Evolutionary conservation across 2,797 vertebrate genomes (phyloP), one percentile per base, ranked within the genome.

Genomic region (Epinephelus awoara): DNA sequence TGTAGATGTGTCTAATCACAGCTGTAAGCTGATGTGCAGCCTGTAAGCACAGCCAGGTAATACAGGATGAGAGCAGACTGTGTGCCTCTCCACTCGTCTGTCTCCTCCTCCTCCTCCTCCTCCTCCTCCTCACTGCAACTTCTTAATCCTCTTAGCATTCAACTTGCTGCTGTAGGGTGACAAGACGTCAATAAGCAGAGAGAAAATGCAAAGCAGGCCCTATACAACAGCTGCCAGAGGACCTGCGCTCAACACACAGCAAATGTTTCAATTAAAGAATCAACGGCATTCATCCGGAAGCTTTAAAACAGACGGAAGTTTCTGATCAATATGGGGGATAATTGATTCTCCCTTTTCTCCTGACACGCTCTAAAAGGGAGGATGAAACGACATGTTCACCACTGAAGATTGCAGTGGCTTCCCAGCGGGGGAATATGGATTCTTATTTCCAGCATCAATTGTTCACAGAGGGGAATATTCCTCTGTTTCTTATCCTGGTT

Each of bases 141-240:
- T 84, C 64, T 62, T 80, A 76, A 90, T 89, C 79, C 73, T 84
- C 74, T 89, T 86, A 79, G 54, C 66, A 79, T 81, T 84, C 79
- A 82, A 23, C 71, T 52, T 21, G 71, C 57, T 54, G 56, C 69
- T 74, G 49, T 42, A 38, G 52, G 57, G 47, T 18, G 61, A 69
- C 46, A 70, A 71, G 34, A 70, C 10, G 27, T 88, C 80, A 80
- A 84, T 89, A 82, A 72, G 67, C 62, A 67, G 68, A 54, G 19
- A 14, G 71, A 23, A 75, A 58, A 85, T 67, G 75, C 59, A 82
- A 79, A 80, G 23, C 68, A 44, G 72, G 56, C 38, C 21, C 8
- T 38, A 55, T 12, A 68, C 51, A 72, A 25, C 67, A 54, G 65
- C 67, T 75, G 57, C 68, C 70, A 79, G 44, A 70, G 56, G 75